Base-by-base conservation (phyloP, 2,113 vertebrate species). In the Xiphophorus couchianus region DNA sequence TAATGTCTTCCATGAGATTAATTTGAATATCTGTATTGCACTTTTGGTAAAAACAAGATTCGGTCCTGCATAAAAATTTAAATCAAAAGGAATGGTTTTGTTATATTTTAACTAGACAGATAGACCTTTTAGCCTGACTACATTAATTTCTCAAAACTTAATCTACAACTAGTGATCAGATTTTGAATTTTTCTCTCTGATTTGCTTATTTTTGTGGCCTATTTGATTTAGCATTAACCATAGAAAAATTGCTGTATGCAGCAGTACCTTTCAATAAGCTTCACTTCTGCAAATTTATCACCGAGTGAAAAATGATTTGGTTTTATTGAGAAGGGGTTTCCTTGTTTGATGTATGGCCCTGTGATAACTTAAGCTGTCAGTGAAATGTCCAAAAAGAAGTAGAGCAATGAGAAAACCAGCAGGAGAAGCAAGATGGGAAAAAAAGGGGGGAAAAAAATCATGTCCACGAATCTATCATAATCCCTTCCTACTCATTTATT, bases 321-420 rank as follows among this genome's bases (percentile, higher is more conserved):
- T 67, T 85, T 84, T 86, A 85, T 84, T 90, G 81, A 83, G 6
- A 48, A 19, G 44, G 15, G 5, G 44, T 48, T 48, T 14, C 44
- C 65, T 73, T 78, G 78, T 87, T 85, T 89, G 85, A 91, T 85
- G 80, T 79, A 90, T 86, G 76, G 74, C 75, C 71, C 73, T 37
- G 42, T 54, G 31, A 82, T 84, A 63, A 77, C 76, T 83, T 80
- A 66, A 70, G 68, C 64, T 19, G 42, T 86, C 81, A 77, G 37
- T 73, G 67, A 81, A 88, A 85, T 84, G 66, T 85, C 82, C 73
- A 89, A 84, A 76, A 76, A 84, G 74, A 87, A 74, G 68, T 31
- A 62, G 83, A 86, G 77, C 73, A 48, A 86, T 74, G 86, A 8
- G 13, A 7, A 51, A 64, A 85, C 86, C 80, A 69, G 44, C 44